Evolutionary conservation across 2,797 vertebrate genomes (phyloP), one percentile per base, ranked within the genome.

Genomic region (Sardinella longiceps): DNA sequence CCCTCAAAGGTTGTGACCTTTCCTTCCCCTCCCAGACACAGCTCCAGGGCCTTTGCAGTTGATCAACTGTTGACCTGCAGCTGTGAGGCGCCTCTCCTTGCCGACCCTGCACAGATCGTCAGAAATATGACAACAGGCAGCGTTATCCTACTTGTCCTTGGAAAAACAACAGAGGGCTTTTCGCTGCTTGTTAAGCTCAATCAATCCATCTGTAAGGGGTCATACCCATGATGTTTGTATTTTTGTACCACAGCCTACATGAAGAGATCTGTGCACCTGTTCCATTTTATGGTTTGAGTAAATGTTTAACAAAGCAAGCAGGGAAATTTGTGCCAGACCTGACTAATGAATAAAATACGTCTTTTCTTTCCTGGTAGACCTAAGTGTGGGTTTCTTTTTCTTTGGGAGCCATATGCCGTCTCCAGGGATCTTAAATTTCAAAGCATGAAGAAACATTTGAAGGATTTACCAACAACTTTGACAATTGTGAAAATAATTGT

Each of bases 1-100:
- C 88, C 90, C 90, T 89, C 82, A 23, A n/a, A 83, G 92, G 94
- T 93, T 91, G 30, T 5, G 86, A 92, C 93, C 93, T 92, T 91
- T 89, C 87, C 80, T 89, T 84, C 85, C 80, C 87, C 82, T 88
- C 89, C 85, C 92, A 74, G 66, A 74, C 33, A 20, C 66, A 74
- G 66, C 92, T 94, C 92, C 88, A 87, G 92, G 91, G 93, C 93
- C 93, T 90, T 86, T 88, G 90, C 90, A 92, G 90, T 90, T 91
- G 93, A 94, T 94, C 92, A 93, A 94, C 92, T 91, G 90, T 93
- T 94, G 90, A 88, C 91, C 92, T 92, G 92, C 94, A 93, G 92
- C 93, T 94, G 94, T 94, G 91, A 84, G 53, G 58, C 20, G 80
- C 63, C 84, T 46, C 12, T 87, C 63, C 84, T 87, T 87, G 56